These are phyloP conservation scores for Muricea muricata DNA, from an alignment of 92 coral and sea anemone genomes.

Conservation along the genomic window DNA sequence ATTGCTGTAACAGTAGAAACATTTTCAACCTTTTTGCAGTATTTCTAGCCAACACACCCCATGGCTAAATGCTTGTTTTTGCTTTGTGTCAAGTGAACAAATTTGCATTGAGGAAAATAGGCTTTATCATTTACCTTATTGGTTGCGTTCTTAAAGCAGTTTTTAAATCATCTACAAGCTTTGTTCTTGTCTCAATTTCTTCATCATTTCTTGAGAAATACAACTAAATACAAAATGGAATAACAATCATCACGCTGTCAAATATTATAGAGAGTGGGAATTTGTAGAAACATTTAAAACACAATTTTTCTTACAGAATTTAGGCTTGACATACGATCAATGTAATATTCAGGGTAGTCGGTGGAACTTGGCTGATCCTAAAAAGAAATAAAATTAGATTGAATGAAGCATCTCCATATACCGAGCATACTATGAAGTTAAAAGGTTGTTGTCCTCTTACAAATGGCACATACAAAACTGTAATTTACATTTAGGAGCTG, in stretches of 20 bases:
- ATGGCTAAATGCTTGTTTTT: too few species aligned
- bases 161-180: constrained; percentile 87
- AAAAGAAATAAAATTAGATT: constrained; percentile 11
- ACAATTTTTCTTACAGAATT: constrained; percentile 67
- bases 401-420: too few species aligned
- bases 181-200: constrained; percentile 76
- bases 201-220: constrained; percentile 72
- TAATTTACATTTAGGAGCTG: too few species aligned
- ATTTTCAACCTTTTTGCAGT: too few species aligned
- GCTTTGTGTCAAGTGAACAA: too few species aligned
- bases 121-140: constrained; percentile 81
- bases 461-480: too few species aligned
- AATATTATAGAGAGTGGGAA: not conserved
- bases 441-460: too few species aligned
- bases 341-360: constrained; percentile 94
- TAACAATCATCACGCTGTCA: not conserved
- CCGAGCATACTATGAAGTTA: too few species aligned
- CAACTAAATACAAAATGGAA: constrained; percentile 38
- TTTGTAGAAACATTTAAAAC: not conserved
- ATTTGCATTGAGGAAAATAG: too few species aligned
- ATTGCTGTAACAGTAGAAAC: too few species aligned
- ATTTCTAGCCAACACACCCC: too few species aligned
- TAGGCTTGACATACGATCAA: constrained; percentile 89
- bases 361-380: constrained; percentile 98
- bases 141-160: constrained; percentile 89